Percentiles rank a stretch among this genome's conserved stretches.
These are phyloP conservation scores for Gorilla gorilla DNA, from an alignment of 2,113 vertebrate species.

Conservation along the genomic window DNA sequence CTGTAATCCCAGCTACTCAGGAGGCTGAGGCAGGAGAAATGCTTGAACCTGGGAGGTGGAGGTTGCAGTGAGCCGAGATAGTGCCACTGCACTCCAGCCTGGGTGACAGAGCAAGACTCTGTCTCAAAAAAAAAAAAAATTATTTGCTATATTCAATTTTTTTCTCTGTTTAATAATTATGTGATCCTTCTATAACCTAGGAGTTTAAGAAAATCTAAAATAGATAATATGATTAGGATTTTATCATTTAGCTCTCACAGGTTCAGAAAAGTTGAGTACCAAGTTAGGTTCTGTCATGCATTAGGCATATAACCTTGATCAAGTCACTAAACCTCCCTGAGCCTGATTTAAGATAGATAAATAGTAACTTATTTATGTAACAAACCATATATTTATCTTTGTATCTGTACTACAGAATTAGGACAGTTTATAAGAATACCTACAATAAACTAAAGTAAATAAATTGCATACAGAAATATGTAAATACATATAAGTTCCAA, in stretches of 20 bases:
- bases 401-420: neutral
- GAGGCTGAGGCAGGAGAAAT: no score
- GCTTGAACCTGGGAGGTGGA: no score
- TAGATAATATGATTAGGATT: neutral
- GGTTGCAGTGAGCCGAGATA: no score
- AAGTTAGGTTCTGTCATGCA: neutral
- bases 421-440: slow-evolving; percentile 1
- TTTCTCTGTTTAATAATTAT: neutral
- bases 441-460: neutral
- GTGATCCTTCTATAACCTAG: neutral
- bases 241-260: neutral
- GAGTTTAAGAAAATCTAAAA: neutral
- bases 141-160: neutral
- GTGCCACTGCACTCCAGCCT: no score
- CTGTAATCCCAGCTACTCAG: no score
- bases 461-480: neutral
- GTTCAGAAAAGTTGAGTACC: neutral
- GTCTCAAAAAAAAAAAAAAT: neutral
- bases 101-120: no score
- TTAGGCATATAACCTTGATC: neutral
- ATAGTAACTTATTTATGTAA: neutral
- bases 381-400: slow-evolving; percentile 12
- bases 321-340: neutral
- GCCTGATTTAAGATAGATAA: neutral
- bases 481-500: neutral